Percentiles rank a stretch among this genome's conserved stretches.
These are phyloP conservation scores for Eidolon dupreanum DNA, from an alignment of 2,797 vertebrate genomes.

Conservation along the genomic window DNA sequence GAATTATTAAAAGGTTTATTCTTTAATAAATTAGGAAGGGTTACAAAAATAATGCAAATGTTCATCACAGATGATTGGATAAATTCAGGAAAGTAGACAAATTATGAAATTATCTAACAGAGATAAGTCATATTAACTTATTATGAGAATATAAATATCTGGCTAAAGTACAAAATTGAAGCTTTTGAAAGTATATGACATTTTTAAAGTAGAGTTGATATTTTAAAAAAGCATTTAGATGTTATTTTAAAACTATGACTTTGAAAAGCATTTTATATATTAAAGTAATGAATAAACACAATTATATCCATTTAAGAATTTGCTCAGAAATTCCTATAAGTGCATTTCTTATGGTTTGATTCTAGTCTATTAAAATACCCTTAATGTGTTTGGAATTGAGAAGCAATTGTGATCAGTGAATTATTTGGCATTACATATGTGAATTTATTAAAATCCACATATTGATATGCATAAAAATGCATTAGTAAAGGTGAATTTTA, in stretches of 20 bases:
- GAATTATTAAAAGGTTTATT: not conserved
- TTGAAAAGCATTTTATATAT: not conserved
- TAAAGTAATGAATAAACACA: not conserved
- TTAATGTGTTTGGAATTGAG: constrained; percentile 42
- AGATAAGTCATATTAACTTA: not conserved
- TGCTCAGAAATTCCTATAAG: constrained; percentile 11
- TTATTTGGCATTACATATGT: not conserved
- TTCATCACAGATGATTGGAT: not conserved
- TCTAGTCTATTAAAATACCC: not conserved
- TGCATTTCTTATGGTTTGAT: not conserved
- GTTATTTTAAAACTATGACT: constrained; percentile 1
- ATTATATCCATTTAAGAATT: not conserved
- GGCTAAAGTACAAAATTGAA: not conserved
- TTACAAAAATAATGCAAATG: not conserved
- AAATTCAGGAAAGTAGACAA: constrained; percentile 12
- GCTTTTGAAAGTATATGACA: not conserved
- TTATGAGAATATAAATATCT: not conserved
- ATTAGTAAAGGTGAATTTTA: not conserved
- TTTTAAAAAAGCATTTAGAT: not conserved
- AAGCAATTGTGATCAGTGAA: not conserved
- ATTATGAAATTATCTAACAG: constrained; percentile 25
- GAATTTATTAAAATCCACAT: not conserved
- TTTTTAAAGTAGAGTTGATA: not conserved
- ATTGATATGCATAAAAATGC: not conserved
- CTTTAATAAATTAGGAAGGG: constrained; percentile 21